Evolutionary conservation across 1,140 invertebrate genomes (phyloP).

Genomic region (Armadillidium nasatum): DNA sequence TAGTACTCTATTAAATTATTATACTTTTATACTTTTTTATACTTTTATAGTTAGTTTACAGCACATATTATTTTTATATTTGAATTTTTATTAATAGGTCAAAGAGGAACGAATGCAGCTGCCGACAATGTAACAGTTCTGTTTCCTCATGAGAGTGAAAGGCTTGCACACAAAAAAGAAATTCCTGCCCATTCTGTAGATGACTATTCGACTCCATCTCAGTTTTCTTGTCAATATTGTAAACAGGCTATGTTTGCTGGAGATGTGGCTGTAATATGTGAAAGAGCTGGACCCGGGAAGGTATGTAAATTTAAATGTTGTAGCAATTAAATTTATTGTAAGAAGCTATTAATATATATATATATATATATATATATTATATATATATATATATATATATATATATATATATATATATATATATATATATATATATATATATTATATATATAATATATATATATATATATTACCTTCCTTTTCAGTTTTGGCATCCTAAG

Average conservation of each 20-base stretch:
- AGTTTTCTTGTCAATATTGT: slow-evolving; percentile 42
- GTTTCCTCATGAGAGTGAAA: slow-evolving; percentile 37
- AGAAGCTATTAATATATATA: not conserved
- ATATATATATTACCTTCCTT: too few species aligned
- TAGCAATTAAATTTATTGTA: too few species aligned
- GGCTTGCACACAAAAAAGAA: slow-evolving; percentile 1
- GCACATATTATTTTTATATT: not conserved
- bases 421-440: slow-evolving; percentile 18
- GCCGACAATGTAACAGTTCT: slow-evolving; percentile 35
- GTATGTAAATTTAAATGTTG: slow-evolving; percentile 19
- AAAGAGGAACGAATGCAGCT: slow-evolving; percentile 20
- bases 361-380: slow-evolving; percentile 15
- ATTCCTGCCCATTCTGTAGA: not conserved
- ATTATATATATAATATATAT: slow-evolving; percentile 11
- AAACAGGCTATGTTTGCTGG: slow-evolving; percentile 52
- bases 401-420: slow-evolving; percentile 18
- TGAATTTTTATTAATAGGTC: not conserved
- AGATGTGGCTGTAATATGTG: slow-evolving; percentile 76
- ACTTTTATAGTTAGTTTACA: too few species aligned
- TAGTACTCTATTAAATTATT: too few species aligned
- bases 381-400: slow-evolving; percentile 17
- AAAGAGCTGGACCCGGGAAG: slow-evolving; percentile 64
- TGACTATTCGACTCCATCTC: not conserved
- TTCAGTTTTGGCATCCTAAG: slow-evolving; percentile 68
- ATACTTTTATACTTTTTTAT: too few species aligned